phyloP scores from a whole-genome alignment of 2,113 vertebrate species.

The Amblyopsis rosae region DNA sequence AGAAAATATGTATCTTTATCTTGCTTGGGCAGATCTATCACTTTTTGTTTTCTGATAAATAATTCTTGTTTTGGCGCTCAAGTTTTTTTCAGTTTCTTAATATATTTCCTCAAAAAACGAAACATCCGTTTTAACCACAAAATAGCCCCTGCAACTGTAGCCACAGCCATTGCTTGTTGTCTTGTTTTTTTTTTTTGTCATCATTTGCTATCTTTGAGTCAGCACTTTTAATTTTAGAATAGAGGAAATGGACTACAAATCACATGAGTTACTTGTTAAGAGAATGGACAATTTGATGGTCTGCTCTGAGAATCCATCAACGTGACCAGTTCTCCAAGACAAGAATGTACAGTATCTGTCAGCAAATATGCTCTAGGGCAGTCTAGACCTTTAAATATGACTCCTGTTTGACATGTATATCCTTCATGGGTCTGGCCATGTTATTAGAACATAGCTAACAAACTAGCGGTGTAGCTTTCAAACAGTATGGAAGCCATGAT shows the following conservation, averaged over 20 bases:
- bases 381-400: no score
- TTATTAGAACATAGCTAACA: background rate
- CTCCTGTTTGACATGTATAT: no score
- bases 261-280: no score
- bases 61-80: background rate
- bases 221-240: background rate
- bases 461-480: background rate
- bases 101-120: background rate
- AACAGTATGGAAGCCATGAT: background rate
- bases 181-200: no score
- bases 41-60: background rate
- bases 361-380: no score
- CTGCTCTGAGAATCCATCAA: no score
- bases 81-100: background rate
- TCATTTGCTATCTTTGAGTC: background rate
- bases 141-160: background rate
- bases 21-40: no score
- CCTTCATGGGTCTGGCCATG: no score
- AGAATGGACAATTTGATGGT: no score
- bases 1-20: no score
- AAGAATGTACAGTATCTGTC: no score
- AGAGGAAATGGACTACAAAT: background rate
- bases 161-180: background rate
- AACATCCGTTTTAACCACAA: background rate
- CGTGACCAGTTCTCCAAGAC: no score